Conservation (phyloP, 2,888 invertebrate species). For the Pterostichus niger region DNA sequence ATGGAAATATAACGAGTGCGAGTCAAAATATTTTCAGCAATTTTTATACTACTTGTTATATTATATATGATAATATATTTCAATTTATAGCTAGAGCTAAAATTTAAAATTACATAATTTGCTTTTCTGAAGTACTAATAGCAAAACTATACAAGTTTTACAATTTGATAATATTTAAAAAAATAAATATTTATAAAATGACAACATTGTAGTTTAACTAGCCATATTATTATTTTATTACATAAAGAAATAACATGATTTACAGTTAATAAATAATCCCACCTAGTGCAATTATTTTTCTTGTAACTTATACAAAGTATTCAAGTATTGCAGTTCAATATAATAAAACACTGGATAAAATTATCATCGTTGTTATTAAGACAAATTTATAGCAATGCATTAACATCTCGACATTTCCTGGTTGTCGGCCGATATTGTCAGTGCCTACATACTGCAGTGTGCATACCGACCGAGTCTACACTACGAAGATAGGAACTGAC, state of each 20-base stretch:
- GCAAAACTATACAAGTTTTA: no score
- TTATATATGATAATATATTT: no score
- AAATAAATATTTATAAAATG: no score
- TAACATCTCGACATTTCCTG: slow-evolving; percentile 46
- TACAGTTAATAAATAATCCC: slow-evolving; percentile 46
- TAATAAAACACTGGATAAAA: slow-evolving; percentile 36
- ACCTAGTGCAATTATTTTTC: background rate
- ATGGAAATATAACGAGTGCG: no score
- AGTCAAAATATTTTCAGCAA: no score
- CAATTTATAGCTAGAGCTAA: no score
- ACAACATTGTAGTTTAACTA: slow-evolving; percentile 27
- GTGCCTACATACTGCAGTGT: slow-evolving; percentile 2
- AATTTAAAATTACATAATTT: no score
- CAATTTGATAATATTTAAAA: no score
- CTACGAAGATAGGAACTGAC: background rate
- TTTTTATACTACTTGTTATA: no score
- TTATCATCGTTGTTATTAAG: slow-evolving; percentile 46
- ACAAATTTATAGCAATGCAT: slow-evolving; percentile 51
- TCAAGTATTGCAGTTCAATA: slow-evolving; percentile 17
- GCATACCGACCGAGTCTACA: background rate
- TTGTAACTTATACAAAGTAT: background rate
- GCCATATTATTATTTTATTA: slow-evolving; percentile 21
- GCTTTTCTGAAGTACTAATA: no score
- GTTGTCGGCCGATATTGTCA: slow-evolving; percentile 46
- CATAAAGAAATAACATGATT: slow-evolving; percentile 28